phyloP scores from a whole-genome alignment of 2,797 vertebrate genomes.

The Bufotes viridis region DNA sequence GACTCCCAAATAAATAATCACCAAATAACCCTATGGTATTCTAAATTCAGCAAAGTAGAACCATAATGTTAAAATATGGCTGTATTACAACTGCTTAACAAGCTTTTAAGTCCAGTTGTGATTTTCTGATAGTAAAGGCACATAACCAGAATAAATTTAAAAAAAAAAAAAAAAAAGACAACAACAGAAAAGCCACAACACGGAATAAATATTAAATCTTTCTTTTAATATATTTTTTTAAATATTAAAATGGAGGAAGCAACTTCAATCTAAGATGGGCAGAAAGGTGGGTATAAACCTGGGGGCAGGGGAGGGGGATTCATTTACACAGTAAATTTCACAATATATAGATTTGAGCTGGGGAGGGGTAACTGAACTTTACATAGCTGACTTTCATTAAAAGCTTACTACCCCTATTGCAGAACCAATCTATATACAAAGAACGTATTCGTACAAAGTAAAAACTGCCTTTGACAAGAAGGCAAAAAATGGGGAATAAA shows the following conservation, averaged over 20 bases:
- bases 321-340: conserved; percentile 62
- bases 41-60: no score
- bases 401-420: conserved; percentile 24
- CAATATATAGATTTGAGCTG: conserved; percentile 28
- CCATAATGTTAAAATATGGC: no score
- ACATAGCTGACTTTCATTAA: conserved; percentile 16
- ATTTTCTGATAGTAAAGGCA: no score
- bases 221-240: conserved; percentile 46
- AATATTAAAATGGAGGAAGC: conserved; percentile 60
- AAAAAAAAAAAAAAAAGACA: neutral
- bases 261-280: conserved; percentile 37
- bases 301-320: neutral
- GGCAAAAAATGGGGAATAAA: neutral
- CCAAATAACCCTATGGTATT: no score
- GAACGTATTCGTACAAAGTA: neutral
- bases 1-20: no score
- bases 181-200: neutral
- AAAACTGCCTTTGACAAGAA: conserved; percentile 20
- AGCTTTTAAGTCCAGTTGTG: no score
- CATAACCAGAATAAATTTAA: neutral
- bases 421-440: conserved; percentile 31
- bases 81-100: no score
- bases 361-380: conserved; percentile 8
- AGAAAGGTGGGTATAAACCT: neutral
- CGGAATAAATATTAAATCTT: conserved; percentile 11